Conservation (phyloP, 2,888 invertebrate genomes). For the Drosophila ezoana region DNA sequence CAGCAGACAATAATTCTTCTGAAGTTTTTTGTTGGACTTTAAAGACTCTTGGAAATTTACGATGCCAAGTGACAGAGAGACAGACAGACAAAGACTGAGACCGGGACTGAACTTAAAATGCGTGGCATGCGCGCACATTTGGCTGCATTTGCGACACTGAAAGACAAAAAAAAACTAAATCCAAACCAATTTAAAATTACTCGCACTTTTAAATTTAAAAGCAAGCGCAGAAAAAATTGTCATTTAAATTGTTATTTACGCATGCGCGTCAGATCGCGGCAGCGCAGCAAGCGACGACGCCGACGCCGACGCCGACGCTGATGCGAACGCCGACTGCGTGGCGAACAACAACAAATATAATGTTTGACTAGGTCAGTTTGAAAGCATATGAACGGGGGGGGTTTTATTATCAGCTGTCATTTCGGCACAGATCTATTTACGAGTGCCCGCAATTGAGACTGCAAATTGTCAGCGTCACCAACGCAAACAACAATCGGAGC, state of each 20-base stretch:
- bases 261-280: slow-evolving; percentile 56
- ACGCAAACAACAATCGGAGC: slow-evolving; percentile 34
- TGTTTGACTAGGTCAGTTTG: slow-evolving; percentile 57
- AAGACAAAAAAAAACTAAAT: slow-evolving; percentile 41
- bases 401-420: slow-evolving; percentile 61
- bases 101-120: slow-evolving; percentile 60
- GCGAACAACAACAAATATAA: slow-evolving; percentile 20
- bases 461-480: slow-evolving; percentile 62
- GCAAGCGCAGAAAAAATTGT: slow-evolving; percentile 49
- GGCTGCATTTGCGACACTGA: slow-evolving; percentile 71
- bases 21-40: neutral
- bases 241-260: slow-evolving; percentile 74
- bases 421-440: slow-evolving; percentile 31
- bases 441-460: slow-evolving; percentile 58
- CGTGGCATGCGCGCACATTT: slow-evolving; percentile 65
- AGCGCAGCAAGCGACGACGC: neutral
- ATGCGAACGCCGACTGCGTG: neutral
- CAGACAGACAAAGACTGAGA: slow-evolving; percentile 17
- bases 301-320: neutral
- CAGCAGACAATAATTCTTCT: slow-evolving; percentile 33
- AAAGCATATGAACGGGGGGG: slow-evolving; percentile 14
- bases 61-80: slow-evolving; percentile 40
- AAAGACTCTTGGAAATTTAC: slow-evolving; percentile 48
- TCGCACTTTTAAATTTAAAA: slow-evolving; percentile 69
- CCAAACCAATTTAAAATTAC: slow-evolving; percentile 63